These are phyloP conservation scores for Phortica magna DNA, from an alignment of 2,888 invertebrate species.

Conservation along the genomic window DNA sequence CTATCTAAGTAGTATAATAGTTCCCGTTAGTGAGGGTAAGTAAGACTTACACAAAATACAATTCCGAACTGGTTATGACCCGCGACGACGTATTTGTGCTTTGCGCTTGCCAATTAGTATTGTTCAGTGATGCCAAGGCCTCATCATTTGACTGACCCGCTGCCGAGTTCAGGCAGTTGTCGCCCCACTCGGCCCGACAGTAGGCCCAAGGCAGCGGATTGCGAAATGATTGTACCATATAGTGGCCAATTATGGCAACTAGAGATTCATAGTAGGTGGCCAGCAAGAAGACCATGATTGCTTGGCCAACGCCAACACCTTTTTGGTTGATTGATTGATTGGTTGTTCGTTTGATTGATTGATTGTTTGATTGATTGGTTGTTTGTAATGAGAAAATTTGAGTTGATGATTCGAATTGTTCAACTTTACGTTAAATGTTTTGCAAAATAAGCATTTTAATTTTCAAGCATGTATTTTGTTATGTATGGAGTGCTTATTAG, in stretches of 20 bases:
- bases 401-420: constrained; percentile 52
- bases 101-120: constrained; percentile 33
- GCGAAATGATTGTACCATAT: constrained; percentile 82
- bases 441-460: neutral
- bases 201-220: constrained; percentile 82
- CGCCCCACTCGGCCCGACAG: constrained; percentile 80
- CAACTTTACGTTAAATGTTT: neutral
- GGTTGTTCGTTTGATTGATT: neutral
- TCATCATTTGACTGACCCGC: constrained; percentile 36
- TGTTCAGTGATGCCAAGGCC: constrained; percentile 32
- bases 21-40: neutral
- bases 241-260: constrained; percentile 81
- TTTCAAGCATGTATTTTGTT: neutral
- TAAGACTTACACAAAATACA: constrained; percentile 80
- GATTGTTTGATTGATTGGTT: neutral
- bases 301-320: constrained; percentile 81
- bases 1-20: neutral
- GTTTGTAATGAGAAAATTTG: neutral
- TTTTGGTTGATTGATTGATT: constrained; percentile 36
- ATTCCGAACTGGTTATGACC: constrained; percentile 79
- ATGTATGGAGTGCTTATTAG: neutral
- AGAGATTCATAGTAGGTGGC: constrained; percentile 82
- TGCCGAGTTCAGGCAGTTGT: constrained; percentile 75
- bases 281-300: constrained; percentile 80
- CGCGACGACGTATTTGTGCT: constrained; percentile 49